A percentile compares a stretch with the other conserved stretches of the same genome.
phyloP scores from a whole-genome alignment of 2,797 vertebrate species.

The Pipistrellus pipistrellus region DNA sequence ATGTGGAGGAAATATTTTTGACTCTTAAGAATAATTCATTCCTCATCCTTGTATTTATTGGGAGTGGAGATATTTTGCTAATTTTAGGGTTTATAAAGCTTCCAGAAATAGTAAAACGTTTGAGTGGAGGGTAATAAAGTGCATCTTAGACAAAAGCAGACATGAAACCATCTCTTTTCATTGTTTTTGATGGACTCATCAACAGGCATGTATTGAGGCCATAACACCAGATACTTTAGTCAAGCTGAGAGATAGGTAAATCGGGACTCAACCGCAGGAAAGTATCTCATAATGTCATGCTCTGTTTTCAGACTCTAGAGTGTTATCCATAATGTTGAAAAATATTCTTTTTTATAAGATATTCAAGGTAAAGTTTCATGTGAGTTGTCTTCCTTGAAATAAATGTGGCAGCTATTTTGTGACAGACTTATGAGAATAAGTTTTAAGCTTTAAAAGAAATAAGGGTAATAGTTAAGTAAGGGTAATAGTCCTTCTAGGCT shows the following conservation, averaged over 20 bases:
- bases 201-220: conserved; percentile 48
- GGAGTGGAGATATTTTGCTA: conserved; percentile 66
- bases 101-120: conserved; percentile 64
- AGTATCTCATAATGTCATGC: conserved; percentile 39
- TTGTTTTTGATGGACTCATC: conserved; percentile 71
- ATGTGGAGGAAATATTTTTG: neutral
- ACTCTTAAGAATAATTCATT: conserved; percentile 48
- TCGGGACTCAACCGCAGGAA: neutral
- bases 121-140: conserved; percentile 69
- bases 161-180: conserved; percentile 61
- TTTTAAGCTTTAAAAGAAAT: conserved; percentile 64
- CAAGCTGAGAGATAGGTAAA: conserved; percentile 16
- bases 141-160: conserved; percentile 59
- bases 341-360: conserved; percentile 42
- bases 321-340: conserved; percentile 60
- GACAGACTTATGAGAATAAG: neutral
- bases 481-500: neutral
- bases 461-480: neutral
- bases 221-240: conserved; percentile 28
- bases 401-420: conserved; percentile 48
- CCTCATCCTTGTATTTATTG: conserved; percentile 42
- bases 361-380: conserved; percentile 11
- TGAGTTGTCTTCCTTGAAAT: conserved; percentile 34
- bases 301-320: conserved; percentile 48
- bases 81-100: conserved; percentile 58